These are phyloP conservation scores for Acanthochromis polyacanthus DNA, from an alignment of 2,113 vertebrate genomes.

Conservation along the genomic window DNA sequence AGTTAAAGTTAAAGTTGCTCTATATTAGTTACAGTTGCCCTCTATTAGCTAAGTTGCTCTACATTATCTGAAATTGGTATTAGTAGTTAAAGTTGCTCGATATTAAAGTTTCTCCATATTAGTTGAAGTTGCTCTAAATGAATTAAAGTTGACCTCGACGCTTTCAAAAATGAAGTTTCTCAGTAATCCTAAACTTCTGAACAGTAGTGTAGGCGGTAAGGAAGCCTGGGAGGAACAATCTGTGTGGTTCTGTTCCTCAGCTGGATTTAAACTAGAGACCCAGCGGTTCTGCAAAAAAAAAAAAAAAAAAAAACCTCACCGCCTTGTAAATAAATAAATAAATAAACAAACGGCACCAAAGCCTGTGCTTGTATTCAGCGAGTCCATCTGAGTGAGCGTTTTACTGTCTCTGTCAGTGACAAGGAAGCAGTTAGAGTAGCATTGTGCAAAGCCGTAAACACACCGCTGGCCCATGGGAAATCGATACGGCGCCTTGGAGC, in stretches of 20 bases:
- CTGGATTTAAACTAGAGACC: conserved; percentile 23
- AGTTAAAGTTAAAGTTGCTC: too few relatives aligned
- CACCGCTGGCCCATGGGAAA: conserved; percentile 63
- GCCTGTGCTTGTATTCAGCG: conserved; percentile 8
- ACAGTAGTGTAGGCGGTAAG: not conserved
- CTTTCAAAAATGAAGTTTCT: too few relatives aligned
- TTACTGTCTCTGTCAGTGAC: conserved; percentile 59
- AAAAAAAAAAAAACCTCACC: conserved; percentile 10
- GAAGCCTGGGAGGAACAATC: not conserved
- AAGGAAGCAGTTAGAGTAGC: conserved; percentile 63
- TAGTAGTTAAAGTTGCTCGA: too few relatives aligned
- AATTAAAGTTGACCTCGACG: too few relatives aligned
- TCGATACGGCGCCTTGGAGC: conserved; percentile 64
- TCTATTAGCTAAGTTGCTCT: too few relatives aligned
- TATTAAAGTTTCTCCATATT: too few relatives aligned
- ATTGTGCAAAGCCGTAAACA: conserved; percentile 71
- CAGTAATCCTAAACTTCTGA: too few relatives aligned
- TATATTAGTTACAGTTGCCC: too few relatives aligned
- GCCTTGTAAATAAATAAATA: conserved; percentile 22
- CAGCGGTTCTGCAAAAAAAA: conserved; percentile 19
- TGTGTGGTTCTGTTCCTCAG: not conserved
- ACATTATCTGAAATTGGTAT: too few relatives aligned
- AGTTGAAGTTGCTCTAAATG: too few relatives aligned
- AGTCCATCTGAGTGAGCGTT: conserved; percentile 51
- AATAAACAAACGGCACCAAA: not conserved